Evolutionary conservation across 2,888 invertebrate species (phyloP), one percentile per base, ranked within the genome.

Genomic region (Cerastis rubricosa): DNA sequence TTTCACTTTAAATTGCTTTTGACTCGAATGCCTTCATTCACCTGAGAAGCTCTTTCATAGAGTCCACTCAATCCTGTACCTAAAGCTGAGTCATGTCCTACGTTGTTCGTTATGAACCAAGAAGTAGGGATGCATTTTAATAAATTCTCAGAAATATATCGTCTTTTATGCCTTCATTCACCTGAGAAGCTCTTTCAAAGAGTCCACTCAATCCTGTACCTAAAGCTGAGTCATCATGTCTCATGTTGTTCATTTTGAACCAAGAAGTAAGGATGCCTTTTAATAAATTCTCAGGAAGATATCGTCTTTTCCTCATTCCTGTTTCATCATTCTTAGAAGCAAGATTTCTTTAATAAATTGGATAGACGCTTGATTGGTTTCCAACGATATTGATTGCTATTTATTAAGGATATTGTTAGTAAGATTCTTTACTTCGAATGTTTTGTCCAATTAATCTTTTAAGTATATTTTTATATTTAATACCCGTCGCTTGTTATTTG

Each of bases 71-170:
- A 64, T 77, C 59, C 49, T 57, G 45, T 69, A 4, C 14, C 49
- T 54, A 25, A 47, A 54, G 65, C 72, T 45, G 65, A 74, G 43
- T 79, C 73, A 66, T 68, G 49, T 63, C 63, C 17, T 25, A 59
- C 67, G 54, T 66, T 66, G 54, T 64, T 72, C 19, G 63, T 82
- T 74, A 61, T 11, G 25, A 61, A 45, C 51, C 25, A 45, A 45
- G 54, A 22, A 76, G 45, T 29, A 59, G 70, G 6, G 35, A 64
- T 45, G 40, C 35, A 25, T 59, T 68, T 54, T 35, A 70, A 68
- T 73, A 75, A 79, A 65, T 86, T 85, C 80, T 80, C n/a, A 64
- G 78, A 76, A 83, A 67, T 75, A 67, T 74, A 66, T 74, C 57
- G 40, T 59, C 1, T 76, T 84, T 77, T 82, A 81, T 54, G 51